Percentiles rank a stretch among this genome's conserved stretches.
Conservation (phyloP, 2,797 vertebrate genomes). For the Thripadectes ignobilis region DNA sequence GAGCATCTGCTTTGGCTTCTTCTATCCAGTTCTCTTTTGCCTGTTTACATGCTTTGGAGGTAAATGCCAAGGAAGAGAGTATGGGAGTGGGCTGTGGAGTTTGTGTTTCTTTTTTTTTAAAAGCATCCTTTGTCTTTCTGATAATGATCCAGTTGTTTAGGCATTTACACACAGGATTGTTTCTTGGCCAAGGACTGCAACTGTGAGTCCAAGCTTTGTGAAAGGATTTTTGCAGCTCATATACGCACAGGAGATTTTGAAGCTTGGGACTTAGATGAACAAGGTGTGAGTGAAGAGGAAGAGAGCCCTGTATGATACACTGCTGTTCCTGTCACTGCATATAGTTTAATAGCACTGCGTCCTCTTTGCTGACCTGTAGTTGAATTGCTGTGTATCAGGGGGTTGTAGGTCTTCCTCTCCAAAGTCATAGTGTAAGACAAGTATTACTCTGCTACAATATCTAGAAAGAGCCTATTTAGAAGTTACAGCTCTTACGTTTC, state of each 20-base stretch:
- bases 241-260: not conserved
- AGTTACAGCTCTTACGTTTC: not conserved
- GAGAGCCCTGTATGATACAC: not conserved
- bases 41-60: conserved; percentile 94
- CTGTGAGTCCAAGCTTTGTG: not conserved
- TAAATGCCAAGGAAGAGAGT: conserved; percentile 75
- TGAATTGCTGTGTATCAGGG: not conserved
- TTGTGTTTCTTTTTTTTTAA: not conserved
- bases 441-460: not conserved
- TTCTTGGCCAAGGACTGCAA: not conserved
- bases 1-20: conserved; percentile 89
- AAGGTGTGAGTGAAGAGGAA: not conserved
- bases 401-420: not conserved
- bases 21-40: conserved; percentile 93
- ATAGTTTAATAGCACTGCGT: not conserved
- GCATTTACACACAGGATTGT: not conserved
- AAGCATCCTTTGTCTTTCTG: not conserved
- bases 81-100: not conserved
- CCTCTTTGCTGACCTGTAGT: not conserved
- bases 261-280: not conserved
- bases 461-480: not conserved
- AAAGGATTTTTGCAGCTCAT: not conserved
- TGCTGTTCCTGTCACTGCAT: not conserved
- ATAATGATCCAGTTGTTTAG: not conserved
- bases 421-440: not conserved